These are phyloP conservation scores for Mactra quadrangularis DNA, from an alignment of 1,140 invertebrate species.

Conservation along the genomic window DNA sequence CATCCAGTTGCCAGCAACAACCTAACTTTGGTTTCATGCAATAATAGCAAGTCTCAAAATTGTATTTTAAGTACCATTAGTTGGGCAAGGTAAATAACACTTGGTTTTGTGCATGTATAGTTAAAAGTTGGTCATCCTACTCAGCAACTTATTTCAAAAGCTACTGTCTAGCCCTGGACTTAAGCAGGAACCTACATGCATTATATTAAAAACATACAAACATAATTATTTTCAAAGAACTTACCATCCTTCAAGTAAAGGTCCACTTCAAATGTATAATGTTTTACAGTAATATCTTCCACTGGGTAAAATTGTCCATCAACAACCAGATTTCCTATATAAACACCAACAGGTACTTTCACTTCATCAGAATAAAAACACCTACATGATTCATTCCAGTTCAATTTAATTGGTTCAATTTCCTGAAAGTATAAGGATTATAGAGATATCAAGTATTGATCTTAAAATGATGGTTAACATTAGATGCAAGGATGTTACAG, in stretches of 20 bases:
- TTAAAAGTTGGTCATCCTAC: no score
- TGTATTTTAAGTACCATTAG: no score
- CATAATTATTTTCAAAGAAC: no score
- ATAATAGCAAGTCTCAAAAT: no score
- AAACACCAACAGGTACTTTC: slow-evolving; percentile 72
- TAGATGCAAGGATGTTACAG: no score
- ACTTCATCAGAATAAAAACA: slow-evolving; percentile 74
- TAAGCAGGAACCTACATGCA: not conserved
- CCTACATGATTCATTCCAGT: slow-evolving; percentile 65
- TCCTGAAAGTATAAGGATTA: slow-evolving; percentile 61
- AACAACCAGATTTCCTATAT: slow-evolving; percentile 72
- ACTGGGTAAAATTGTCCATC: slow-evolving; percentile 72
- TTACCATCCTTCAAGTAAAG: slow-evolving; percentile 79
- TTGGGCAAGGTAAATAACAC: no score
- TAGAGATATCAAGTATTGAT: no score
- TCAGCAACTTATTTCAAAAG: no score
- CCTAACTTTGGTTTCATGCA: no score
- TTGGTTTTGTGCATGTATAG: no score
- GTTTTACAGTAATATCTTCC: slow-evolving; percentile 74
- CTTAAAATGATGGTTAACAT: no score
- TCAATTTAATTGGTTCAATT: slow-evolving; percentile 67
- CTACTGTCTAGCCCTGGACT: not conserved
- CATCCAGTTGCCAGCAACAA: no score
- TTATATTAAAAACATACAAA: not conserved
- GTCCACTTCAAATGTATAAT: slow-evolving; percentile 80